These are phyloP conservation scores for Drosophila albomicans DNA, from an alignment of 1,140 invertebrate species.

Conservation along the genomic window DNA sequence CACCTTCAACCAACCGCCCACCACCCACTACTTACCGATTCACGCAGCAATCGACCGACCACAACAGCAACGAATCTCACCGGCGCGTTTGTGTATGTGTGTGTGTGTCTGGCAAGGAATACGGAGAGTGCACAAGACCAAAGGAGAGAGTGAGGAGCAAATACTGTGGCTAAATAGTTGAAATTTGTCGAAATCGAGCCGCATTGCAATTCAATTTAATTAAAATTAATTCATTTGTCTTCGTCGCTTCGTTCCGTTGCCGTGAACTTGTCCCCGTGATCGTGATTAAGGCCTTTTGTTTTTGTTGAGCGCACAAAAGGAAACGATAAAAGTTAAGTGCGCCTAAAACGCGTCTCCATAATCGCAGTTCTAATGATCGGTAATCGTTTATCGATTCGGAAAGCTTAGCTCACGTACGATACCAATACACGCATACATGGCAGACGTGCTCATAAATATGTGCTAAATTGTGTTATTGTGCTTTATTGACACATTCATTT, in stretches of 20 bases:
- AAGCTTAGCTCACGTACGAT: background rate
- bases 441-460: constrained; percentile 25
- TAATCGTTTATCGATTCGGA: constrained; percentile 17
- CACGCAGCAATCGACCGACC: background rate
- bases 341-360: constrained; percentile 38
- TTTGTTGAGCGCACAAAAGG: constrained; percentile 15
- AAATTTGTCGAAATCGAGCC: constrained; percentile 40
- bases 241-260: constrained; percentile 33
- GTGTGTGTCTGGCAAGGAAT: constrained; percentile 1
- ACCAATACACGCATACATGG: background rate
- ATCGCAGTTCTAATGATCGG: constrained; percentile 10
- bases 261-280: constrained; percentile 48
- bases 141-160: constrained; percentile 17
- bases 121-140: constrained; percentile 4
- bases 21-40: too few relatives aligned
- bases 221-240: constrained; percentile 46
- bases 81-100: background rate
- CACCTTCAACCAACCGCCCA: constrained; percentile 10
- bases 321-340: constrained; percentile 7
- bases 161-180: constrained; percentile 36
- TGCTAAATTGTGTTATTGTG: constrained; percentile 52
- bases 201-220: constrained; percentile 69
- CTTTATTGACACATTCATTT: constrained; percentile 65
- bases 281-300: constrained; percentile 33
- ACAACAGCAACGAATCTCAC: constrained; percentile 31